Evolutionary conservation across 1,140 invertebrate species (phyloP).

Genomic region (Drosophila ananassae): DNA sequence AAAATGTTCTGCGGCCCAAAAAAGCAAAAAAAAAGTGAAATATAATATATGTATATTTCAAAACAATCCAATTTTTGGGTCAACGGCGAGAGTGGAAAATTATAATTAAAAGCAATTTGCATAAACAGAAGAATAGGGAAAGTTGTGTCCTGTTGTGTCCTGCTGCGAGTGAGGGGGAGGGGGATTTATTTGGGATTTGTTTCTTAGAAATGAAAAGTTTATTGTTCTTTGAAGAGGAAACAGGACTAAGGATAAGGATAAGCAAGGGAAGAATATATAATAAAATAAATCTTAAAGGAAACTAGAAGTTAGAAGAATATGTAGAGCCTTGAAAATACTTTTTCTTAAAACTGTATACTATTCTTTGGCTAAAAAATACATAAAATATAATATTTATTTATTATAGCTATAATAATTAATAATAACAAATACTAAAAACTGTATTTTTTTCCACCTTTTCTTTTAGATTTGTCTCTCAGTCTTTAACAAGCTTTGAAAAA

Average conservation of each 20-base stretch:
- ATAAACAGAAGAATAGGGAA: conserved; percentile 57
- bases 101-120: conserved; percentile 79
- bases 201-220: conserved; percentile 14
- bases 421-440: no score
- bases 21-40: background rate
- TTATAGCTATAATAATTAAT: background rate
- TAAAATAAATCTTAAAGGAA: background rate
- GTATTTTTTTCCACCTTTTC: background rate
- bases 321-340: background rate
- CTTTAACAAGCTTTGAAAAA: background rate
- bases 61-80: conserved; percentile 70
- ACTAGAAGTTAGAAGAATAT: background rate
- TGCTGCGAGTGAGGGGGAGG: background rate
- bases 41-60: conserved; percentile 13
- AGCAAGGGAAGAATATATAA: background rate
- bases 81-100: conserved; percentile 49
- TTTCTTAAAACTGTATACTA: no score
- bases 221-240: conserved; percentile 22
- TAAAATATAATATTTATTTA: background rate
- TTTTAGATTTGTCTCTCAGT: conserved; percentile 3
- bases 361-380: background rate
- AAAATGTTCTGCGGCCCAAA: conserved; percentile 37
- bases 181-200: conserved; percentile 22
- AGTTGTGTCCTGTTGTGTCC: conserved; percentile 4
- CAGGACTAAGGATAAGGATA: conserved; percentile 2